Conservation (phyloP, 92 coral and sea anemone species). For the Siderastrea siderea region DNA sequence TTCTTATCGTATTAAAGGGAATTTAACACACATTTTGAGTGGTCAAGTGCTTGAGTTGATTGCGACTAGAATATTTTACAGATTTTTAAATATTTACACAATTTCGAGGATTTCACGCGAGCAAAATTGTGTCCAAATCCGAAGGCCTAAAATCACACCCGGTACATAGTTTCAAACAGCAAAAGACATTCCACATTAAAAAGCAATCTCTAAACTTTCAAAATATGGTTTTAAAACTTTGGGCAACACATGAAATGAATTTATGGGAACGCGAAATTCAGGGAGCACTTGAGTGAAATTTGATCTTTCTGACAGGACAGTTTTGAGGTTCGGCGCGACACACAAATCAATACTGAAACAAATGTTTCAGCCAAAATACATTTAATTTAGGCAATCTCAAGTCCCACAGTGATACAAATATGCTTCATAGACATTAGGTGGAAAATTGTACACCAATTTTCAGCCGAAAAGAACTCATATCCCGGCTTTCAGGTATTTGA, state of each 20-base stretch:
- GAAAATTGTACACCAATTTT: constrained; percentile 6
- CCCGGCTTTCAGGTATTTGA: constrained; percentile 9
- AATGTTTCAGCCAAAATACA: constrained; percentile 28
- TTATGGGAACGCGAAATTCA: constrained; percentile 30
- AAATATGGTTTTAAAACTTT: not conserved
- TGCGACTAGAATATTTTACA: too few relatives aligned
- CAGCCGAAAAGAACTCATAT: constrained; percentile 22
- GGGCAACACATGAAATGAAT: constrained; percentile 27
- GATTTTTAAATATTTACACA: too few relatives aligned
- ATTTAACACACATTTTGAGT: too few relatives aligned
- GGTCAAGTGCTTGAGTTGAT: too few relatives aligned
- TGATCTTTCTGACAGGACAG: constrained; percentile 27
- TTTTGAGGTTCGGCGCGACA: constrained; percentile 28
- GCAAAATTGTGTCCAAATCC: too few relatives aligned
- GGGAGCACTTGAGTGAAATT: constrained; percentile 27
- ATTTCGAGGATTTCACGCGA: too few relatives aligned
- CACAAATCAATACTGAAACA: constrained; percentile 20
- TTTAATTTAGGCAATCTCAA: constrained; percentile 26
- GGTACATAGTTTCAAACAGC: too few relatives aligned
- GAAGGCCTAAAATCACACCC: too few relatives aligned
- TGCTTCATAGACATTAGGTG: constrained; percentile 28
- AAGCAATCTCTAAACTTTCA: too few relatives aligned
- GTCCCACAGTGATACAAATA: constrained; percentile 19
- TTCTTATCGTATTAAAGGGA: too few relatives aligned
- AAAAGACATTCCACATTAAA: too few relatives aligned